Evolutionary conservation across 2,888 invertebrate genomes (phyloP).

Genomic region (Lasioglossum zephyrum): DNA sequence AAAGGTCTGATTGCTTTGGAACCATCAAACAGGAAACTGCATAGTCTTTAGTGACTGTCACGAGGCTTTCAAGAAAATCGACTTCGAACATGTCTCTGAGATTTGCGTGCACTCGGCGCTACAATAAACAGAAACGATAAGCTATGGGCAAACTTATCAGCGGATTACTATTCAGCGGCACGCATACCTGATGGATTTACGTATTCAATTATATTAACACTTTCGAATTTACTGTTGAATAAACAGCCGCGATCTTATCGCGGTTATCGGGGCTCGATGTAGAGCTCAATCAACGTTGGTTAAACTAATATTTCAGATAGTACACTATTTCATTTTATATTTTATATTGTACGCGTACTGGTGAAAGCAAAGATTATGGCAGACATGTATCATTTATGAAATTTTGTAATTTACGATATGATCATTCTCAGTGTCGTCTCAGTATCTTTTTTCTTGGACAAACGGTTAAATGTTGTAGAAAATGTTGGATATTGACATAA

Average conservation of each 20-base stretch:
- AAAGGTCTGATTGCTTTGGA: neutral
- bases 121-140: conserved; percentile 10
- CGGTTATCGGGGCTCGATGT: neutral
- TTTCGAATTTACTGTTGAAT: neutral
- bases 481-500: neutral
- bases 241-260: neutral
- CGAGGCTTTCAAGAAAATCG: neutral
- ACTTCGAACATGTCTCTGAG: neutral
- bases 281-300: neutral
- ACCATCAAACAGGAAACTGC: neutral
- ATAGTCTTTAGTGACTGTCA: neutral
- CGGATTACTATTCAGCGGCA: neutral
- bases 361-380: neutral
- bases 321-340: neutral
- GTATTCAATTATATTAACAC: neutral
- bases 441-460: too few species aligned
- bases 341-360: neutral
- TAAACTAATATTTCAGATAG: neutral
- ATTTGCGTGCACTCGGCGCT: neutral
- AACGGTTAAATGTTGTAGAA: too few species aligned
- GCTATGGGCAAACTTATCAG: neutral
- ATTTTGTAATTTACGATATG: too few species aligned
- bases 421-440: too few species aligned
- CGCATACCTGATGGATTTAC: neutral
- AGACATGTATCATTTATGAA: too few species aligned